Conservation (phyloP, 2,888 invertebrate species). For the Pandemis heparana region DNA sequence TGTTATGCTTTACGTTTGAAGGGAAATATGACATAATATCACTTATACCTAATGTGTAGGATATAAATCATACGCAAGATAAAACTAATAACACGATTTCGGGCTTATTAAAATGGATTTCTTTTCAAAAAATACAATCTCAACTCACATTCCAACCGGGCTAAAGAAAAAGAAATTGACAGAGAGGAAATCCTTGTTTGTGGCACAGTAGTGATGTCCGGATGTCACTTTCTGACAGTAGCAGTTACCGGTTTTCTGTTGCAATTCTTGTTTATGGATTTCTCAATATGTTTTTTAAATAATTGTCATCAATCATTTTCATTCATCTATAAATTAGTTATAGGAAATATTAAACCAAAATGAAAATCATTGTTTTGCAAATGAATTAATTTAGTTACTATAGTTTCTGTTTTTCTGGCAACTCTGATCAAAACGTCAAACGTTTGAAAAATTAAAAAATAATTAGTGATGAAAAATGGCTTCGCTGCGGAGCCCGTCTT, state of each 20-base stretch:
- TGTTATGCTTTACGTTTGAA: slow-evolving; percentile 46
- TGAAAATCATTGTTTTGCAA: too few species aligned
- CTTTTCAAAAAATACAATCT: slow-evolving; percentile 67
- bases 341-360: too few species aligned
- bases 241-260: slow-evolving; percentile 44
- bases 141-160: slow-evolving; percentile 83
- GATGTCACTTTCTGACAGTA: slow-evolving; percentile 42
- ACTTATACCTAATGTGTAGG: slow-evolving; percentile 60
- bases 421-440: slow-evolving; percentile 34
- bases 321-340: too few species aligned
- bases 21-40: slow-evolving; percentile 69
- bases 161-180: slow-evolving; percentile 78
- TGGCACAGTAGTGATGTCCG: slow-evolving; percentile 52
- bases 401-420: neutral
- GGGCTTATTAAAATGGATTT: slow-evolving; percentile 72
- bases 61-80: slow-evolving; percentile 55
- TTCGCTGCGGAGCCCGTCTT: slow-evolving; percentile 84
- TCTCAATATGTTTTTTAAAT: too few species aligned
- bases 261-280: neutral
- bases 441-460: slow-evolving; percentile 48
- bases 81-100: slow-evolving; percentile 53
- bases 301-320: too few species aligned
- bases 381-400: neutral
- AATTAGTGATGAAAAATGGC: slow-evolving; percentile 82
- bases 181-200: slow-evolving; percentile 55